These are phyloP conservation scores for Gastrophysa polygoni DNA, from an alignment of 2,888 invertebrate genomes.

Conservation along the genomic window DNA sequence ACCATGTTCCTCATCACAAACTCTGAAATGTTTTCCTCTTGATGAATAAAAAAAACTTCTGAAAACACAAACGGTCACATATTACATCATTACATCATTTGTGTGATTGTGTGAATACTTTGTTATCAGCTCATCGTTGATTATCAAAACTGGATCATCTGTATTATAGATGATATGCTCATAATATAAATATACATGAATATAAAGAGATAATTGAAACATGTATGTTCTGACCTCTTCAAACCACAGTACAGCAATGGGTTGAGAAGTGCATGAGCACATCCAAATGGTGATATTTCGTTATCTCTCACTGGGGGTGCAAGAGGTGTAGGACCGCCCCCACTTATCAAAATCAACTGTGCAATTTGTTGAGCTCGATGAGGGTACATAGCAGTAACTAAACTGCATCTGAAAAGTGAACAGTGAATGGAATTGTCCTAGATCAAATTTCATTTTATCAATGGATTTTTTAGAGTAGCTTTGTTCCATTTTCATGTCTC, in stretches of 20 bases:
- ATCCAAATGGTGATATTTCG: slow-evolving; percentile 60
- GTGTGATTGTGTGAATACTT: no score
- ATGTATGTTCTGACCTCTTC: slow-evolving; percentile 56
- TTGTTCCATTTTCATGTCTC: no score
- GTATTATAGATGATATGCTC: no score
- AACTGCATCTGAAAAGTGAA: slow-evolving; percentile 62
- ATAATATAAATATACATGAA: no score
- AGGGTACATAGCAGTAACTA: slow-evolving; percentile 66
- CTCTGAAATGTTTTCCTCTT: slow-evolving; percentile 63
- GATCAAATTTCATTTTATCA: no score
- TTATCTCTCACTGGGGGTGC: slow-evolving; percentile 62
- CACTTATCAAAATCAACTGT: slow-evolving; percentile 69
- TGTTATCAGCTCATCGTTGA: no score
- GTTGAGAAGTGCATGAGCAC: slow-evolving; percentile 60
- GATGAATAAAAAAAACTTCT: slow-evolving; percentile 63
- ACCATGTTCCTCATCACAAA: slow-evolving; percentile 57
- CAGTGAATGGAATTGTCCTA: no score
- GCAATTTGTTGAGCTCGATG: slow-evolving; percentile 63
- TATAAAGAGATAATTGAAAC: no score
- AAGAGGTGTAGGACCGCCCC: slow-evolving; percentile 71
- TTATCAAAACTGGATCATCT: no score
- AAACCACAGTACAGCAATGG: slow-evolving; percentile 67
- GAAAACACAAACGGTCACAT: neutral
- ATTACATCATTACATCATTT: no score
- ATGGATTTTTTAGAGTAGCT: no score